Percentiles rank a stretch among this genome's conserved stretches.
Conservation (phyloP, 2,888 invertebrate species). For the Odontocerum albicorne region DNA sequence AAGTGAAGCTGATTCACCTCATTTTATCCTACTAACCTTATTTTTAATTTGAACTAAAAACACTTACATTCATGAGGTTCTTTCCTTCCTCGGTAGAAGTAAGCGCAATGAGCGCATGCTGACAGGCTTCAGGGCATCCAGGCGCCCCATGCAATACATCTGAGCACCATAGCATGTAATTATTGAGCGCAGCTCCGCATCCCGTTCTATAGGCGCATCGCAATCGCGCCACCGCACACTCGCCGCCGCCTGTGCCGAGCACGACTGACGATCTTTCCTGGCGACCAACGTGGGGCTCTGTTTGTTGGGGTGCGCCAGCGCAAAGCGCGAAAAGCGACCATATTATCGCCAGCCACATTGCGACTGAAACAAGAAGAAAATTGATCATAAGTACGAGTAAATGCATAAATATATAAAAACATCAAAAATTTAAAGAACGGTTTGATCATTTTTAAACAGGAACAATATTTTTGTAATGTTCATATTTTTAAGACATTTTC, state of each 20-base stretch:
- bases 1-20: no score
- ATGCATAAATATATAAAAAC: no score
- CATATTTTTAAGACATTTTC: no score
- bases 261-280: constrained; percentile 57
- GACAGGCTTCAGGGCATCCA: constrained; percentile 71
- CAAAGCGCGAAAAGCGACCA: constrained; percentile 48
- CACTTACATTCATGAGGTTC: constrained; percentile 72
- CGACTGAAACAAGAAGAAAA: constrained; percentile 22
- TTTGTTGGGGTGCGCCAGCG: constrained; percentile 47
- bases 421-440: no score
- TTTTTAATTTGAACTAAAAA: no score
- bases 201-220: constrained; percentile 76
- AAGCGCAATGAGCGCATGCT: constrained; percentile 76
- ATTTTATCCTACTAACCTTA: no score
- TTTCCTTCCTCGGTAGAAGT: constrained; percentile 79
- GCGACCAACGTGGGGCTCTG: constrained; percentile 72
- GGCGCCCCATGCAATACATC: constrained; percentile 64
- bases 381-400: no score
- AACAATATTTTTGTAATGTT: no score
- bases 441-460: no score
- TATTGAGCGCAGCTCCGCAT: constrained; percentile 75
- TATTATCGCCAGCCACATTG: constrained; percentile 46
- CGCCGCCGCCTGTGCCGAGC: constrained; percentile 46
- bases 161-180: constrained; percentile 74
- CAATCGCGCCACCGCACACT: constrained; percentile 68